Evolutionary conservation across 2,113 vertebrate species (phyloP).

Genomic region (Maccullochella peelii): DNA sequence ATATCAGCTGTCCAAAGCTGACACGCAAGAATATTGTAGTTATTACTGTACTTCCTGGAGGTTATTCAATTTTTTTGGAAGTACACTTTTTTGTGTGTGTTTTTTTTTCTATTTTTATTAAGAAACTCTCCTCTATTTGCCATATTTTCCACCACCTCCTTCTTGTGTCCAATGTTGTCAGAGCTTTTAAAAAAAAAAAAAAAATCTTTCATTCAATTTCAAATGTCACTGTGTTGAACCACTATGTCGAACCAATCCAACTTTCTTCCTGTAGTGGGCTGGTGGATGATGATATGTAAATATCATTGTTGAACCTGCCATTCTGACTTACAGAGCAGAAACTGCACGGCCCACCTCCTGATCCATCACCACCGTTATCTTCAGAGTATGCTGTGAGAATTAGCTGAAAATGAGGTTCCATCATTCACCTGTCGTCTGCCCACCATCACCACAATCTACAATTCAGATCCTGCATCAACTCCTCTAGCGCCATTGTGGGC

Average conservation of each 20-base stretch:
- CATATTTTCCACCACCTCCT: not conserved
- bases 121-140: not conserved
- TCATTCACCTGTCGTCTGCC: slow-evolving; percentile 35
- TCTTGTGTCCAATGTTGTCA: not conserved
- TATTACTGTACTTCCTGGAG: not conserved
- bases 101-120: not conserved
- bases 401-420: slow-evolving; percentile 36
- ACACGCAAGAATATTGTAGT: not conserved
- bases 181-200: not conserved
- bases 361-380: slow-evolving; percentile 55
- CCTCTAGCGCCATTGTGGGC: not conserved
- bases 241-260: not conserved
- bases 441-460: slow-evolving; percentile 8
- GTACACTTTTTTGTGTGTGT: not conserved
- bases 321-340: slow-evolving; percentile 12
- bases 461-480: not conserved
- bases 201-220: slow-evolving; percentile 15
- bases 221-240: slow-evolving; percentile 14
- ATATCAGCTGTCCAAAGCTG: not conserved
- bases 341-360: slow-evolving; percentile 25
- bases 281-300: slow-evolving; percentile 43
- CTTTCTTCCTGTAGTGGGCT: not conserved
- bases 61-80: not conserved
- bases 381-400: slow-evolving; percentile 27
- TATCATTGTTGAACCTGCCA: slow-evolving; percentile 33